phyloP scores from a whole-genome alignment of 2,113 vertebrate species.

The Motacilla alba region DNA sequence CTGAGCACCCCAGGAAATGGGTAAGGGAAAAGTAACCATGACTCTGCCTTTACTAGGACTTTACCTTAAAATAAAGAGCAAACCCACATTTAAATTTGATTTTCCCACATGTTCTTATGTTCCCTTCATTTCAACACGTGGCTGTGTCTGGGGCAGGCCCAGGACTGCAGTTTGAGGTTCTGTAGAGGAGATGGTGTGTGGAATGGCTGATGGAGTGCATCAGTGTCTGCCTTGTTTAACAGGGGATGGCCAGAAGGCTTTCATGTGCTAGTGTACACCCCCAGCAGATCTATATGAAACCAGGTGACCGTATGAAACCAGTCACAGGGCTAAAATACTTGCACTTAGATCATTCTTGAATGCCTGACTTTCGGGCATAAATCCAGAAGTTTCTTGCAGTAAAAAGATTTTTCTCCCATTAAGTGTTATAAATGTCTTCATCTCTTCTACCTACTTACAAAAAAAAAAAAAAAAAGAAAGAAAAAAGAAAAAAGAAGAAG shows the following conservation, averaged over 20 bases:
- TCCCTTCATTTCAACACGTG: neutral
- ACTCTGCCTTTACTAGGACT: neutral
- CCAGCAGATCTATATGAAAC: neutral
- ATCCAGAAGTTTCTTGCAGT: neutral
- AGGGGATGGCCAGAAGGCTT: neutral
- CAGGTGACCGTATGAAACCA: too few relatives aligned
- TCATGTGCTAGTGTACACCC: neutral
- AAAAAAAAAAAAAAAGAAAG: too few relatives aligned
- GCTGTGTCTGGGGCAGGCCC: neutral
- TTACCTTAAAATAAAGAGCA: neutral
- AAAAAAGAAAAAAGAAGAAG: too few relatives aligned
- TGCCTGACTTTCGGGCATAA: neutral
- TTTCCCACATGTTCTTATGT: neutral
- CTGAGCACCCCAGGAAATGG: neutral
- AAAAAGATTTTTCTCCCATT: neutral
- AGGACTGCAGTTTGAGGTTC: neutral
- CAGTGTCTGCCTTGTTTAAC: neutral
- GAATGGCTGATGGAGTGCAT: neutral
- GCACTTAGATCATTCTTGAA: neutral
- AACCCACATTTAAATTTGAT: neutral
- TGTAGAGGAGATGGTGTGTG: neutral
- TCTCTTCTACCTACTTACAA: neutral
- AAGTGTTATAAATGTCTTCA: neutral
- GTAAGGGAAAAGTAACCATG: neutral
- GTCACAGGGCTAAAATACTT: neutral